Percentiles rank a stretch among this genome's conserved stretches.
These are phyloP conservation scores for Aphrophora alni DNA, from an alignment of 2,888 invertebrate genomes.

Conservation along the genomic window DNA sequence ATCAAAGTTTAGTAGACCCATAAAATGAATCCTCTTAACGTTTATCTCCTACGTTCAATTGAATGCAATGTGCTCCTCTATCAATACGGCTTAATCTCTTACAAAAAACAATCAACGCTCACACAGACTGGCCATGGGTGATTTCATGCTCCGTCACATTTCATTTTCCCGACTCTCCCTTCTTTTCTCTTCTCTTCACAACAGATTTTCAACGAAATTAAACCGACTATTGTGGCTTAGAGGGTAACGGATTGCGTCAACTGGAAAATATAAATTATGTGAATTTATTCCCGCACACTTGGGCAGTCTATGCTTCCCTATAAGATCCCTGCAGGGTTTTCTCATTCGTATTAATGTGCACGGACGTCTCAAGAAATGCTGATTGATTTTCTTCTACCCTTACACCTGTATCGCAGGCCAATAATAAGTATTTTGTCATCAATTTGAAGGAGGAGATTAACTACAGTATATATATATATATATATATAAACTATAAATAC, in stretches of 20 bases:
- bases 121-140: not conserved
- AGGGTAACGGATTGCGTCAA: not conserved
- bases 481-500: too few species aligned
- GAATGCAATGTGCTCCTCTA: not conserved
- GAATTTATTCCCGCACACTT: not conserved
- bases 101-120: not conserved
- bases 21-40: not conserved
- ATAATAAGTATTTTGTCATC: too few species aligned
- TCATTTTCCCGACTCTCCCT: not conserved
- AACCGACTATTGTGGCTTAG: not conserved
- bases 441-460: too few species aligned
- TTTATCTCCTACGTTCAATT: not conserved
- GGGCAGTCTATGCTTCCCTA: not conserved
- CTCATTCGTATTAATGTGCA: not conserved
- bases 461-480: too few species aligned
- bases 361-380: not conserved
- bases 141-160: not conserved
- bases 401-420: not conserved
- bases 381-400: not conserved
- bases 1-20: too few species aligned
- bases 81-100: not conserved
- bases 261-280: not conserved
- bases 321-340: not conserved
- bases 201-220: constrained; percentile 6
- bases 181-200: not conserved